phyloP scores from a whole-genome alignment of 2,888 invertebrate species.

The Cybosia mesomella region DNA sequence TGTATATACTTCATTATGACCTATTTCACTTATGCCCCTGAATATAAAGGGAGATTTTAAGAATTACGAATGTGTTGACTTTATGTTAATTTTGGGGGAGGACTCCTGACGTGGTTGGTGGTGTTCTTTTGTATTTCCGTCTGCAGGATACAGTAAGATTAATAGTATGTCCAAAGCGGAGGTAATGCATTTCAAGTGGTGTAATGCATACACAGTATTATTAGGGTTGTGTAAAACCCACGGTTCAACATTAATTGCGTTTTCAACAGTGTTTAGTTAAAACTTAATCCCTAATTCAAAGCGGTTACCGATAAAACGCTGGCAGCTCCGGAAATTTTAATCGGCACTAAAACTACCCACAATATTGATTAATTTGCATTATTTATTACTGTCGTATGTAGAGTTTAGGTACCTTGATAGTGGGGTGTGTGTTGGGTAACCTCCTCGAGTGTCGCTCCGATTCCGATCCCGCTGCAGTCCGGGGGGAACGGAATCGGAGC shows the following conservation, averaged over 20 bases:
- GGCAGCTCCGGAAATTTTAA: too few relatives aligned
- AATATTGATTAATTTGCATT: too few relatives aligned
- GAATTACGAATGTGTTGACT: conserved; percentile 22
- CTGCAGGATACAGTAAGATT: conserved; percentile 1
- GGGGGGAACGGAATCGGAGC: too few relatives aligned
- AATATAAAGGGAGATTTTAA: conserved; percentile 33
- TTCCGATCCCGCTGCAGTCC: too few relatives aligned
- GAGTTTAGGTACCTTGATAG: too few relatives aligned
- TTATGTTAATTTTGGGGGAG: conserved; percentile 8
- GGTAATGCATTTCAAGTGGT: background rate
- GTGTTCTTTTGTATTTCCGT: conserved; percentile 17
- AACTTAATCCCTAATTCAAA: too few relatives aligned
- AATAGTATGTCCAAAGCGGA: background rate
- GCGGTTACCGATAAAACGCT: too few relatives aligned
- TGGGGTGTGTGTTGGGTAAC: too few relatives aligned
- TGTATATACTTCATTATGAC: conserved; percentile 40
- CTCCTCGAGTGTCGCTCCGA: too few relatives aligned
- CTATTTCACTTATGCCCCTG: conserved; percentile 37
- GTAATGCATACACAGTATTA: background rate
- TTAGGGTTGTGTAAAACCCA: background rate
- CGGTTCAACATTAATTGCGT: background rate
- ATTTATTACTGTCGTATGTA: too few relatives aligned
- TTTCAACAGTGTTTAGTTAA: too few relatives aligned
- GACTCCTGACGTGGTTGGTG: background rate
- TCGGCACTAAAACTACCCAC: too few relatives aligned